phyloP scores from a whole-genome alignment of 2,113 vertebrate species.

The Rhinolophus ferrumequinum region DNA sequence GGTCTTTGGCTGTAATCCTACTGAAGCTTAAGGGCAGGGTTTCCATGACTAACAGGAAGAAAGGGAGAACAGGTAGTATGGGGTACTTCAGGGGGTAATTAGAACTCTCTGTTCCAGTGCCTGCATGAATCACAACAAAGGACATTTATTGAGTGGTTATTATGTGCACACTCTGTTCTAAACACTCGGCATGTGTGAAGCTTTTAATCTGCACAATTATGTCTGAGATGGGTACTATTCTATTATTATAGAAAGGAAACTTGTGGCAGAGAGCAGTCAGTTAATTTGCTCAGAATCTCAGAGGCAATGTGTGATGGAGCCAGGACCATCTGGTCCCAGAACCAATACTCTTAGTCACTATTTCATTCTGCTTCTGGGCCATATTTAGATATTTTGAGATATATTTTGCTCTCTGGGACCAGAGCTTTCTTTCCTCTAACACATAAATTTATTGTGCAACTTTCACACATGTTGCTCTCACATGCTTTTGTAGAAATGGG shows the following conservation, averaged over 20 bases:
- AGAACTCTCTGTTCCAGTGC: not conserved
- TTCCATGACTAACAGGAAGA: not conserved
- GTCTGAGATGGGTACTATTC: not conserved
- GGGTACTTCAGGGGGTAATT: not conserved
- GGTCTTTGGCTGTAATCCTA: not conserved
- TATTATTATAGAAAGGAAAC: not conserved
- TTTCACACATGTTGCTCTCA: not conserved
- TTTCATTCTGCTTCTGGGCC: not conserved
- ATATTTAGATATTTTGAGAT: not conserved
- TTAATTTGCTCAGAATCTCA: not conserved
- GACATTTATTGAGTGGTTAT: not conserved
- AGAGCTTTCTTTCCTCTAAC: not conserved
- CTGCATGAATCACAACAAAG: not conserved
- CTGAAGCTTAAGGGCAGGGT: not conserved
- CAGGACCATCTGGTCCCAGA: not conserved
- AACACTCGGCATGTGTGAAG: not conserved
- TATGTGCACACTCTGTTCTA: not conserved
- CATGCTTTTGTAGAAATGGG: not conserved
- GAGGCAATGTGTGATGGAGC: not conserved
- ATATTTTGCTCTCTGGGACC: not conserved
- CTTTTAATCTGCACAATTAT: not conserved
- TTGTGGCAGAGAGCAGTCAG: not conserved
- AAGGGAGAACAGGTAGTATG: not conserved
- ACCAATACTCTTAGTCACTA: not conserved
- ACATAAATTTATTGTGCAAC: not conserved